Percentiles rank a stretch among this genome's conserved stretches.
Conservation (phyloP, 2,113 vertebrate genomes). For the Baryphthengus martii region DNA sequence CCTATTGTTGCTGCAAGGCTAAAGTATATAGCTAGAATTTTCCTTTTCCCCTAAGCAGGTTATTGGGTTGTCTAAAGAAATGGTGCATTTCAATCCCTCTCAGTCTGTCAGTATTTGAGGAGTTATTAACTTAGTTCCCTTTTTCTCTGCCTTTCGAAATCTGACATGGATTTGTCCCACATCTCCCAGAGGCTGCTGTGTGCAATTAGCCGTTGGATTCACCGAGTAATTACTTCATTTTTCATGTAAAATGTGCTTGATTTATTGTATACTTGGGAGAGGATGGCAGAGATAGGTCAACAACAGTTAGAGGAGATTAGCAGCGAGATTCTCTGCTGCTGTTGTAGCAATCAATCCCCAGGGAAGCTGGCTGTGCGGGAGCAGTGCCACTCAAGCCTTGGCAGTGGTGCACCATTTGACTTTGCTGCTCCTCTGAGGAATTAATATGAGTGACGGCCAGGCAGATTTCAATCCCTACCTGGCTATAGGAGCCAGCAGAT, state of each 20-base stretch:
- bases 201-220: slow-evolving; percentile 86
- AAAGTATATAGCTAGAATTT: slow-evolving; percentile 43
- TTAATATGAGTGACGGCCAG: slow-evolving; percentile 25
- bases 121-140: slow-evolving; percentile 72
- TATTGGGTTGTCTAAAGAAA: slow-evolving; percentile 61
- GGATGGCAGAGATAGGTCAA: slow-evolving; percentile 77
- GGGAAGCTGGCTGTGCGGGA: slow-evolving; percentile 16
- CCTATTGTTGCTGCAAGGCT: slow-evolving; percentile 15
- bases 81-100: slow-evolving; percentile 55
- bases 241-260: slow-evolving; percentile 82
- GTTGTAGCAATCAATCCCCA: slow-evolving; percentile 34
- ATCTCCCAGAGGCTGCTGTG: slow-evolving; percentile 81
- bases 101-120: slow-evolving; percentile 54
- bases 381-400: slow-evolving; percentile 78
- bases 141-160: slow-evolving; percentile 75
- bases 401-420: slow-evolving; percentile 62
- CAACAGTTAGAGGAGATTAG: slow-evolving; percentile 76
- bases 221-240: slow-evolving; percentile 90
- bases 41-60: slow-evolving; percentile 41
- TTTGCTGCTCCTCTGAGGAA: slow-evolving; percentile 46
- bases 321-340: slow-evolving; percentile 41
- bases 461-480: slow-evolving; percentile 37
- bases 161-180: slow-evolving; percentile 79
- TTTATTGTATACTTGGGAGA: slow-evolving; percentile 78
- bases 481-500: background rate